These are phyloP conservation scores for Atethmia centrago DNA, from an alignment of 2,888 invertebrate genomes.

Conservation along the genomic window DNA sequence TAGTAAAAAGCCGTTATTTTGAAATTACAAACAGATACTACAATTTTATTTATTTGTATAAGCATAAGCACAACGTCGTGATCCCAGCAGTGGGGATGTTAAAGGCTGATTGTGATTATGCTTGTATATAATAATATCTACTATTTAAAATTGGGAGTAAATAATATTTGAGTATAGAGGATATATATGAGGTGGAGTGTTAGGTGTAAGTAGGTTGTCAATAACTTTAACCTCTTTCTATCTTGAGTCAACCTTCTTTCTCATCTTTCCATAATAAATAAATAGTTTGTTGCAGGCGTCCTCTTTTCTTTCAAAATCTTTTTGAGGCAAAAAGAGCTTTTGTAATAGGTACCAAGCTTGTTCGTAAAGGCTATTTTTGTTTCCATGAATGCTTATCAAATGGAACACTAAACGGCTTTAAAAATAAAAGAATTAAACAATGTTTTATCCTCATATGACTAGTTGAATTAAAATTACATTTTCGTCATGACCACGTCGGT, in stretches of 20 bases:
- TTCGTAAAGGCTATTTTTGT: not conserved
- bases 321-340: not conserved
- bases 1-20: no score
- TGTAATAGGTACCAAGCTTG: not conserved
- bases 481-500: slow-evolving; percentile 81
- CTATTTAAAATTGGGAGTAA: not conserved
- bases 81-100: not conserved
- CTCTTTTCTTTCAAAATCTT: not conserved
- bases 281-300: not conserved
- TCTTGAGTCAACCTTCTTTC: not conserved
- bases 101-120: not conserved
- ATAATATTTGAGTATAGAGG: no score
- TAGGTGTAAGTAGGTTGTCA: no score
- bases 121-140: not conserved
- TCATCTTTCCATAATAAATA: not conserved
- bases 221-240: not conserved
- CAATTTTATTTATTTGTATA: no score
- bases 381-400: slow-evolving; percentile 7
- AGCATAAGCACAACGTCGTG: not conserved
- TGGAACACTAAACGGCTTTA: slow-evolving; percentile 16
- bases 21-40: no score
- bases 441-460: slow-evolving; percentile 76
- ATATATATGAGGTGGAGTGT: no score
- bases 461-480: slow-evolving; percentile 81
- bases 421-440: slow-evolving; percentile 59